Conservation (phyloP, 2,113 vertebrate species). For the Epinephelus moara region DNA sequence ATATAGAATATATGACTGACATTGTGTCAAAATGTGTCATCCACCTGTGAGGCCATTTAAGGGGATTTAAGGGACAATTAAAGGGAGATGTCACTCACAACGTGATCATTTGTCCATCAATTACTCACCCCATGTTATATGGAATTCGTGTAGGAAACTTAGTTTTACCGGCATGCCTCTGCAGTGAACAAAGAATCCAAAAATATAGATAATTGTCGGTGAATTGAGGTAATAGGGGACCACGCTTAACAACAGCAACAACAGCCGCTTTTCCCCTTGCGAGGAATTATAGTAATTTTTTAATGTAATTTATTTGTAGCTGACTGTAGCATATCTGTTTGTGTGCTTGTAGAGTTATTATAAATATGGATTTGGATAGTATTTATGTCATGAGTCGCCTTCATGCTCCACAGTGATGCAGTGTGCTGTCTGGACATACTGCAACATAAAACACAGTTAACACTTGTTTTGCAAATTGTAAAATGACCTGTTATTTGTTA, state of each 20-base stretch:
- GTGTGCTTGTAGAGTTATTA: not conserved
- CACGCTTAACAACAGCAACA: not conserved
- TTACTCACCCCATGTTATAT: no score
- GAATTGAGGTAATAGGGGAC: no score
- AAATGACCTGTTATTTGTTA: not conserved
- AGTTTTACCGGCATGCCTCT: no score
- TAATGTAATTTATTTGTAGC: not conserved
- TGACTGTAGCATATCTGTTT: not conserved
- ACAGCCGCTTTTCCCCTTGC: not conserved
- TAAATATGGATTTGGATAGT: not conserved
- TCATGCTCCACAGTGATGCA: not conserved
- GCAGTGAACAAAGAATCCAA: no score
- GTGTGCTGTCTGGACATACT: not conserved
- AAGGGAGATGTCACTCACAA: no score
- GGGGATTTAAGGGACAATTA: not conserved
- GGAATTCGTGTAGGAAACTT: no score
- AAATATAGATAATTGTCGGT: no score
- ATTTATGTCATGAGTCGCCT: not conserved
- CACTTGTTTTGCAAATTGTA: not conserved
- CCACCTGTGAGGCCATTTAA: not conserved
- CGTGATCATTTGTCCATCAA: no score
- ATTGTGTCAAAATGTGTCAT: not conserved
- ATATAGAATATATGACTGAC: not conserved
- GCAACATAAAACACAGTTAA: not conserved
- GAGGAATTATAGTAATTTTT: not conserved